Base-by-base conservation (phyloP, 2,888 invertebrate genomes). In the Eumacrocentrus americanus region DNA sequence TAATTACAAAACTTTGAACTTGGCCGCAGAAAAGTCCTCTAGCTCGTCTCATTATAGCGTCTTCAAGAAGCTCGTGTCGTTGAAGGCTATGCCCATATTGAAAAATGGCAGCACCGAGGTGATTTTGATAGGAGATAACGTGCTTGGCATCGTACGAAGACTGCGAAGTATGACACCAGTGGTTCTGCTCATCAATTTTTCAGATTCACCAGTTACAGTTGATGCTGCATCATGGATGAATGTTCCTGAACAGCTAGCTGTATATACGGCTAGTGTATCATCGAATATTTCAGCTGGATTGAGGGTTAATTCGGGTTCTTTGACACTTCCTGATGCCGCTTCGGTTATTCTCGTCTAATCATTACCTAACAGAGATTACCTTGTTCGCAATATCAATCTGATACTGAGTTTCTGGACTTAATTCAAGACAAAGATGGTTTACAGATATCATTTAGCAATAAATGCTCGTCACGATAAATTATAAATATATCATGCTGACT, bases 1-100 rank as follows among this genome's bases (percentile, higher is more conserved):
- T 0, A 87, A 90, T 72, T 90, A 85, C 72, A 69, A 67, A 64
- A 82, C 80, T 9, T 75, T 86, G 7, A 91, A 91, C 76, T 82
- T 87, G 20, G 82, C 78, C 47, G 82, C 78, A 0, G 86, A 89
- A 67, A 84, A 84, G 46, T 71, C 72, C 0, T 81, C 83, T 2
- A 59, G 65, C 0, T 78, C 82, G 2, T 88, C 88, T 46, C 84
- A 88, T 63, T 84, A 83, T 62, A 85, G 85, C 56, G 81, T 88
- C 0, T 64, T 64, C 14, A 66, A 85, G 70, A 76, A 77, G 0
- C 71, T 88, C 52, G 82, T 84, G 1, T 68, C 74, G 2, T 78
- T 87, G 0, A 84, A 87, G 29, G 76, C 77, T 35, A 77, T 82
- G 51, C 70, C 76, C 0, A 78, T 84, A 0, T 70, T 84, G 0